These are phyloP conservation scores for Diarsia dahlii DNA, from an alignment of 2,888 invertebrate species.

Conservation along the genomic window DNA sequence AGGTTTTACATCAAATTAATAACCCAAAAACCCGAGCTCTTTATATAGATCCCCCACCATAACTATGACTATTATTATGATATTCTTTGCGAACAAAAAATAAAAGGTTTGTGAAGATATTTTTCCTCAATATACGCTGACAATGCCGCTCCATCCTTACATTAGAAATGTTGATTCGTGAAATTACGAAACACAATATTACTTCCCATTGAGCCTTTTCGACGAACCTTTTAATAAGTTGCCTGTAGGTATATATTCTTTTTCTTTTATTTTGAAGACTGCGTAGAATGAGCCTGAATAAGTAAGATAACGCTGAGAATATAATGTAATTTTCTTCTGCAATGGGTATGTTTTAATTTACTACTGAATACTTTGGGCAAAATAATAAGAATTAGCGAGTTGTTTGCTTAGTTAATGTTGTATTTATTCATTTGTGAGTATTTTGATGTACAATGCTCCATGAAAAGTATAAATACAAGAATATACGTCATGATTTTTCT, in stretches of 20 bases:
- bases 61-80: slow-evolving; percentile 47
- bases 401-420: background rate
- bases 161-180: slow-evolving; percentile 62
- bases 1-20: slow-evolving; percentile 8
- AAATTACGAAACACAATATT: slow-evolving; percentile 63
- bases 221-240: slow-evolving; percentile 57
- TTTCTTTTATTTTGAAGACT: slow-evolving; percentile 25
- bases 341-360: background rate
- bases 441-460: background rate
- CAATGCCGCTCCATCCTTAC: slow-evolving; percentile 49
- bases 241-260: slow-evolving; percentile 9
- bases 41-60: slow-evolving; percentile 28
- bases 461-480: background rate
- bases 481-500: background rate
- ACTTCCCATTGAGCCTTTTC: slow-evolving; percentile 55
- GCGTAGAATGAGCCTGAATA: background rate
- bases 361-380: background rate
- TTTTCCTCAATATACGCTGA: slow-evolving; percentile 59
- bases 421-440: background rate
- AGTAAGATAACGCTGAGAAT: slow-evolving; percentile 3
- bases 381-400: background rate
- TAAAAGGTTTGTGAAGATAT: slow-evolving; percentile 48
- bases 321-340: background rate
- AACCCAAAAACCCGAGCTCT: background rate
- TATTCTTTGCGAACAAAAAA: slow-evolving; percentile 49